Evolutionary conservation across 2,888 invertebrate species (phyloP), one percentile per base, ranked within the genome.

Genomic region (Orthosia gothica): DNA sequence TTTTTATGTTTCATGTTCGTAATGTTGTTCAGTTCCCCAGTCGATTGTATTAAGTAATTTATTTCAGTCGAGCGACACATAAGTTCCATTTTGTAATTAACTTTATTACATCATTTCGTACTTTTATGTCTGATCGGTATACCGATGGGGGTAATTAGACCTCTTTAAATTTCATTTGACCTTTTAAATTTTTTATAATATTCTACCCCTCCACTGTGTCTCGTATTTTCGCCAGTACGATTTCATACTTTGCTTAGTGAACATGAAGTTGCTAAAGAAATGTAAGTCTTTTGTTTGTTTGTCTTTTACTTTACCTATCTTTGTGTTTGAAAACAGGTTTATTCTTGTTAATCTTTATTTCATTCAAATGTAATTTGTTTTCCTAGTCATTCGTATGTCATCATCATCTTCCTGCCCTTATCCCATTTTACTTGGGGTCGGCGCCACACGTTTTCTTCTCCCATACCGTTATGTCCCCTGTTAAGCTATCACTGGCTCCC

Each of bases 51-150:
- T 75, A 76, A 67, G 58, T 78, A 66, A 80, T 84, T 75, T 69
- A 77, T 81, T 74, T 66, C 26, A 74, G 75, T 68, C 65, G 66
- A 67, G 70, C 54, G 68, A 71, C 69, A 66, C 32, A 65, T 45
- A 66, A 73, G 18, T 79, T 85, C 78, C 70, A 80, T 79, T 79
- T 73, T 67, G 57, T 85, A 82, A 85, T 85, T 85, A 81, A 83
- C 73, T 80, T 83, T 78, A 75, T 74, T 50, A 79, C 63, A 57
- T 74, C 63, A 81, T 73, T 75, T 68, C 49, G 57, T 63, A 58
- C 63, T 63, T 84, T 87, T 70, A 81, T 77, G 73, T 65, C 49
- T 71, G 66, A 80, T 78, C 66, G 78, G 74, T 67, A 63, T 81
- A 76, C 85, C 85, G 57, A 62, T 69, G 79, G 86, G 80, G 11